These are phyloP conservation scores for Crax fasciolata DNA, from an alignment of 2,797 vertebrate species.

Conservation along the genomic window DNA sequence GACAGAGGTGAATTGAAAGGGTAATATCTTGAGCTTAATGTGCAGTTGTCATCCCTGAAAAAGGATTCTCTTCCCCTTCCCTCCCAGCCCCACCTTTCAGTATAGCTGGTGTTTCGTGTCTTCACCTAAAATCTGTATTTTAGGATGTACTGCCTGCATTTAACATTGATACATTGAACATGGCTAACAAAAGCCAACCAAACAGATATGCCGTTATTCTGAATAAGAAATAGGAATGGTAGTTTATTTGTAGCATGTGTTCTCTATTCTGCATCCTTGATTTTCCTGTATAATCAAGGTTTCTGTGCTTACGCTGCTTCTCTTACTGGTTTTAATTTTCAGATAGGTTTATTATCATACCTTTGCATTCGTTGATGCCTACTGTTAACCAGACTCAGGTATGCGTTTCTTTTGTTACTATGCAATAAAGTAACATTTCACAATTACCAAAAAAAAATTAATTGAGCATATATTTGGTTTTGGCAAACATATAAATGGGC, in stretches of 20 bases:
- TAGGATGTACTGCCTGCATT: background rate
- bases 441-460: background rate
- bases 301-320: background rate
- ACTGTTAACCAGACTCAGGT: slow-evolving; percentile 98
- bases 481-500: background rate
- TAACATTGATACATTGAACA: background rate
- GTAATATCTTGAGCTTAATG: background rate
- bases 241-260: background rate
- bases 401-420: slow-evolving; percentile 39
- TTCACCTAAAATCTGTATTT: background rate
- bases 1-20: background rate
- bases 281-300: background rate
- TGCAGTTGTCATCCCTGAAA: background rate
- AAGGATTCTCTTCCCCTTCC: background rate
- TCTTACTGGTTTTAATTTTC: slow-evolving; percentile 78
- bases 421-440: background rate
- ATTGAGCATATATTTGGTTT: background rate
- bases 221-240: background rate
- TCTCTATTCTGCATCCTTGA: background rate
- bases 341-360: slow-evolving; percentile 97
- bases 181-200: background rate
- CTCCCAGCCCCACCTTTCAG: background rate
- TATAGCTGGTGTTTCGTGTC: background rate
- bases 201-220: background rate
- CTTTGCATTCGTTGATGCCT: slow-evolving; percentile 97